Percentiles rank a stretch among this genome's conserved stretches.
Conservation (phyloP, 2,888 invertebrate genomes). For the Gari tellinella region DNA sequence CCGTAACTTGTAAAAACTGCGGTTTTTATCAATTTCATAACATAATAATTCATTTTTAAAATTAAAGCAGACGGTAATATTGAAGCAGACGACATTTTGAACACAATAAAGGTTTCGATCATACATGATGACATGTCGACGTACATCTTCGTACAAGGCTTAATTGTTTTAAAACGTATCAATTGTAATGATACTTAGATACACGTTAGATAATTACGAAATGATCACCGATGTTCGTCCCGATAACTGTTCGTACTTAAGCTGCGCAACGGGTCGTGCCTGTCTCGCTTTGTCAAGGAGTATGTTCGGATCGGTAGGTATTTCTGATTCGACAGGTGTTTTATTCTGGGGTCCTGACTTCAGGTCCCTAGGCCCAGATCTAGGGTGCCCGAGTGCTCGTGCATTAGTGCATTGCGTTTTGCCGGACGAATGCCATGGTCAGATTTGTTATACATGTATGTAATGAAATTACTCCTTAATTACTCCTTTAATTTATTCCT, state of each 20-base stretch:
- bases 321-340: slow-evolving; percentile 45
- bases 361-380: neutral
- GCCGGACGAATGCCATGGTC: no score
- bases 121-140: slow-evolving; percentile 51
- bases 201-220: slow-evolving; percentile 31
- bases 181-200: slow-evolving; percentile 17
- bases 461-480: no score
- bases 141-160: slow-evolving; percentile 48
- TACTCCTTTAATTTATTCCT: no score
- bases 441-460: no score
- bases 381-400: no score
- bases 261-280: slow-evolving; percentile 32
- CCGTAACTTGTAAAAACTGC: no score
- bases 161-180: slow-evolving; percentile 34
- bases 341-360: slow-evolving; percentile 28
- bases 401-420: no score
- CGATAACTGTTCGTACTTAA: slow-evolving; percentile 48
- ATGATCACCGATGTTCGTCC: slow-evolving; percentile 31
- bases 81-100: no score
- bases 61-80: no score
- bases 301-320: slow-evolving; percentile 22
- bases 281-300: slow-evolving; percentile 23
- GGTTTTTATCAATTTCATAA: no score
- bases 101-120: slow-evolving; percentile 10
- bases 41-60: no score